Evolutionary conservation across 2,888 invertebrate genomes (phyloP).

Genomic region (Tinea semifulvella): DNA sequence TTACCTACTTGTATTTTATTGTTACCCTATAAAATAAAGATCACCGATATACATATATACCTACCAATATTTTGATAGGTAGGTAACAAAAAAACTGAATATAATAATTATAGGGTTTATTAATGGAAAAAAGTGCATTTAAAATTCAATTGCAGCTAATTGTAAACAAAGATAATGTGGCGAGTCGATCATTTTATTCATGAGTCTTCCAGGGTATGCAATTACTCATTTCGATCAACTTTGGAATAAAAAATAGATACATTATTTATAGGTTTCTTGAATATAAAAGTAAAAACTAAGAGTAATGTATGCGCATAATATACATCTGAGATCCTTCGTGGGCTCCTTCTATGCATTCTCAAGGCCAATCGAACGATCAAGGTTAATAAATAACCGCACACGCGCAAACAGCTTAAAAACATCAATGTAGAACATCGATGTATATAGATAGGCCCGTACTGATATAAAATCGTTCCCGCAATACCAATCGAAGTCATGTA

Average conservation of each 20-base stretch:
- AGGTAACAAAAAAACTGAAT: too few relatives aligned
- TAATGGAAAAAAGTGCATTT: neutral
- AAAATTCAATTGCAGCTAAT: neutral
- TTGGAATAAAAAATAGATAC: neutral
- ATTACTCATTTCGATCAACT: conserved; percentile 3
- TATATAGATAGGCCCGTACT: too few relatives aligned
- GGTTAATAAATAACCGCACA: conserved; percentile 3
- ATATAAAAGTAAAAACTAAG: neutral
- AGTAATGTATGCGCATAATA: conserved; percentile 9
- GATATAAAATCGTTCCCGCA: too few relatives aligned
- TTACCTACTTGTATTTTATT: too few relatives aligned
- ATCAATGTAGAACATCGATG: too few relatives aligned
- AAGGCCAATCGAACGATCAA: conserved; percentile 4
- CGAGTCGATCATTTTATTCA: neutral
- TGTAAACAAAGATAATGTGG: neutral
- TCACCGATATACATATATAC: too few relatives aligned
- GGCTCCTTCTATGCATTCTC: conserved; percentile 1
- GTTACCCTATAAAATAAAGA: too few relatives aligned
- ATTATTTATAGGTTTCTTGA: conserved; percentile 1
- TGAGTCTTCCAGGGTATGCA: neutral
- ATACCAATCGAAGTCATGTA: too few relatives aligned
- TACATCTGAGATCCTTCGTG: neutral
- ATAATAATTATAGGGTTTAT: too few relatives aligned
- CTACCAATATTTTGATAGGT: too few relatives aligned
- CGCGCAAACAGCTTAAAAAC: too few relatives aligned